phyloP scores from a whole-genome alignment of 2,888 invertebrate genomes.

The Tridacna gigas region DNA sequence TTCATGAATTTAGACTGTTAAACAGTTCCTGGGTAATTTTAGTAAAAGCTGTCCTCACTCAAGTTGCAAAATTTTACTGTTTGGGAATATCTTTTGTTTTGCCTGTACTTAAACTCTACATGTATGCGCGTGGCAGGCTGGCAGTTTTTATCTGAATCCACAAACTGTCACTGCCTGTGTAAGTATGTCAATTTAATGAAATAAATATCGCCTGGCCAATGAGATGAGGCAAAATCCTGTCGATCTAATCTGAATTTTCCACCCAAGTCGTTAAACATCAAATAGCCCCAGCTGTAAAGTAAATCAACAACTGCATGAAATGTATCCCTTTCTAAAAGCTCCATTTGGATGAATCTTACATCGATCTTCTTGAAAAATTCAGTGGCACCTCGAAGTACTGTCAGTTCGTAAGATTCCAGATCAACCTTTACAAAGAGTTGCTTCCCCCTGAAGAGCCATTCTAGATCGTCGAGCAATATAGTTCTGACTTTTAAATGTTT shows the following conservation, averaged over 20 bases:
- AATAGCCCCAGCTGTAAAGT: slow-evolving; percentile 5
- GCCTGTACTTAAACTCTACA: no score
- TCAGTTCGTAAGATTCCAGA: background rate
- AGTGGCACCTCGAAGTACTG: background rate
- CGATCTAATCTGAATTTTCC: background rate
- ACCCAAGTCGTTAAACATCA: background rate
- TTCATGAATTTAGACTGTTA: no score
- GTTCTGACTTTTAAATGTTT: background rate
- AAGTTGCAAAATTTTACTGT: no score
- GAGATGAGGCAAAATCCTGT: background rate
- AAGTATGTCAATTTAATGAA: background rate
- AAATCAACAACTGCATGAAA: background rate
- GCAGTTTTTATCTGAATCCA: no score
- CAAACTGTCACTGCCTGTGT: background rate
- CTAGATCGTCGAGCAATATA: background rate
- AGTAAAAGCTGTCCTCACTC: no score
- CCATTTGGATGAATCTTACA: background rate
- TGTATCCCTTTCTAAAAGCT: background rate
- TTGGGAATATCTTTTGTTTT: no score
- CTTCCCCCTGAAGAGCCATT: background rate
- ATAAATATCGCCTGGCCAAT: slow-evolving; percentile 2
- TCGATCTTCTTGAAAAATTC: slow-evolving; percentile 3
- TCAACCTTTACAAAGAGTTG: background rate
- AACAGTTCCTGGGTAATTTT: no score
- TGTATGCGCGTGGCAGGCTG: no score